phyloP scores from a whole-genome alignment of 2,888 invertebrate species.

The Brenthis ino region DNA sequence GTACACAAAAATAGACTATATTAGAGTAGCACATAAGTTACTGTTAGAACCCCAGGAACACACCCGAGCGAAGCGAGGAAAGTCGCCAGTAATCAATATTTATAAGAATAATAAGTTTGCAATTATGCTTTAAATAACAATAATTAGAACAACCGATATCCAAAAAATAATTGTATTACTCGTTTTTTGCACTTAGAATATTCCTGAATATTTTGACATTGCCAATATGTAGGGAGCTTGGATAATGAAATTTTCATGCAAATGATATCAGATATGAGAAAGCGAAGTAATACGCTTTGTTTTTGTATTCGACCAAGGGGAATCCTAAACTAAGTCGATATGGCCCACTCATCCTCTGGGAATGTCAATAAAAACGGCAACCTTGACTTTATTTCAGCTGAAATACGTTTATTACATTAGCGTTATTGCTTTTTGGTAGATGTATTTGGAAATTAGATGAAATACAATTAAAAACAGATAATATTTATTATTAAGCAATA shows the following conservation, averaged over 20 bases:
- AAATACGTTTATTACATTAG: conserved; percentile 12
- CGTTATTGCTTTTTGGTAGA: conserved; percentile 1
- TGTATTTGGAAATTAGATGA: background rate
- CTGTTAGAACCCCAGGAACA: too few relatives aligned
- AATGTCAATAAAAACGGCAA: conserved; percentile 29
- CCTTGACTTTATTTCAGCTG: conserved; percentile 25
- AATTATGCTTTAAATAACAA: too few relatives aligned
- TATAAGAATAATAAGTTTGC: too few relatives aligned
- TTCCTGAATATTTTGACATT: conserved; percentile 44
- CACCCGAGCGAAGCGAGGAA: background rate
- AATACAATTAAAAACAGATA: background rate
- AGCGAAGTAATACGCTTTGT: conserved; percentile 38
- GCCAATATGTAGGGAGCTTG: conserved; percentile 43
- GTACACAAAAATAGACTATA: too few relatives aligned
- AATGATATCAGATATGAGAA: conserved; percentile 43
- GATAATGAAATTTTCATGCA: conserved; percentile 48
- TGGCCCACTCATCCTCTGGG: conserved; percentile 24
- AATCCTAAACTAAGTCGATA: conserved; percentile 38
- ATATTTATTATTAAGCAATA: background rate
- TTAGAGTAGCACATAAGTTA: too few relatives aligned
- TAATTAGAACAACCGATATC: too few relatives aligned
- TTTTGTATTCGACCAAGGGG: conserved; percentile 39
- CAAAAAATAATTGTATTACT: background rate
- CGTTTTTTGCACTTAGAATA: conserved; percentile 40
- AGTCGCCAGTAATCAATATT: too few relatives aligned